A percentile compares a stretch with the other conserved stretches of the same genome.
phyloP scores from a whole-genome alignment of 1,140 invertebrate species.

The Scaptomyza hsui region DNA sequence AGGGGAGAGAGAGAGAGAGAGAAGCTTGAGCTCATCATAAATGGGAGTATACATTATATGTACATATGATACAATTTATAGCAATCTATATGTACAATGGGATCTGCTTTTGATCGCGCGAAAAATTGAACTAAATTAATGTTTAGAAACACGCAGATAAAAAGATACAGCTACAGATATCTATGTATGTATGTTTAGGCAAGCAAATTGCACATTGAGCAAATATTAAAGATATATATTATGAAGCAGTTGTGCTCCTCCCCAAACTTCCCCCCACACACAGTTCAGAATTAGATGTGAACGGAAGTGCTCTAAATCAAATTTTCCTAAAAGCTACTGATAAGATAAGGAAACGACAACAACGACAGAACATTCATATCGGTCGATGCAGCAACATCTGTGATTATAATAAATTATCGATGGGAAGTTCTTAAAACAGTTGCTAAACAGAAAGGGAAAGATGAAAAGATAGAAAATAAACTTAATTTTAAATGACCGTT shows the following conservation, averaged over 20 bases:
- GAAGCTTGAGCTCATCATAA: slow-evolving; percentile 58
- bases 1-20: slow-evolving; percentile 10
- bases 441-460: too few relatives aligned
- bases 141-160: slow-evolving; percentile 66
- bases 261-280: too few relatives aligned
- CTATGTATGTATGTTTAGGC: neutral
- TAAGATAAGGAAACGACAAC: slow-evolving; percentile 55
- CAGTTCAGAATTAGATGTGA: slow-evolving; percentile 9
- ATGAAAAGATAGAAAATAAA: too few relatives aligned
- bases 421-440: too few relatives aligned
- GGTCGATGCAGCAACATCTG: too few relatives aligned
- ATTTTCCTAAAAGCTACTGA: slow-evolving; percentile 60
- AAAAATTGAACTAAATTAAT: slow-evolving; percentile 82
- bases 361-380: slow-evolving; percentile 14
- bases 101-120: slow-evolving; percentile 78
- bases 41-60: neutral
- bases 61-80: slow-evolving; percentile 62
- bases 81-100: slow-evolving; percentile 56
- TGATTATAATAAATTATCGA: too few relatives aligned
- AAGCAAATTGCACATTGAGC: neutral
- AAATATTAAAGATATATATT: slow-evolving; percentile 16
- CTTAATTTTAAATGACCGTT: too few relatives aligned
- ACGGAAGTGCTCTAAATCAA: slow-evolving; percentile 76
- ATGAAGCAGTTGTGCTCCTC: neutral
- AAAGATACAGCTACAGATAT: slow-evolving; percentile 25